phyloP scores from a whole-genome alignment of 2,113 vertebrate species.

The Channa argus region DNA sequence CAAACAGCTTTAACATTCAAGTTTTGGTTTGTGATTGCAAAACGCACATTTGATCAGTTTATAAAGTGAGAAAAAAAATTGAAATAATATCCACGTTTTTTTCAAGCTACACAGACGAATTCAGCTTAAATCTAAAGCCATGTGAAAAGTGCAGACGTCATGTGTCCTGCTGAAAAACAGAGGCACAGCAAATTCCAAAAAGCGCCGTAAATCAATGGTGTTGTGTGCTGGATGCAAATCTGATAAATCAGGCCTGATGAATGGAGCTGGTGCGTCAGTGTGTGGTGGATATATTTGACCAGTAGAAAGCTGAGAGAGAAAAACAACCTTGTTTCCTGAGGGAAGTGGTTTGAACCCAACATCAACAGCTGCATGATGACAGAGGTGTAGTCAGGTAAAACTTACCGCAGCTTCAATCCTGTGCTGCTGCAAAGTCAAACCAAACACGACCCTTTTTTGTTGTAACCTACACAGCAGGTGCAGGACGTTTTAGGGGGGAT shows the following conservation, averaged over 20 bases:
- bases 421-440: too few species aligned
- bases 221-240: slow-evolving; percentile 22
- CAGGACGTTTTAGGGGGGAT: too few species aligned
- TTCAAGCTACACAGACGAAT: too few species aligned
- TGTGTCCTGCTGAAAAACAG: slow-evolving; percentile 5
- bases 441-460: too few species aligned
- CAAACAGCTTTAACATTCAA: background rate
- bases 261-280: slow-evolving; percentile 48
- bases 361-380: background rate
- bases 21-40: background rate
- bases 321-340: too few species aligned
- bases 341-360: background rate
- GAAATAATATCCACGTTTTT: too few species aligned
- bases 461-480: too few species aligned
- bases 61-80: too few species aligned
- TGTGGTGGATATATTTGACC: slow-evolving; percentile 6
- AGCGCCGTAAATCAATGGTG: slow-evolving; percentile 47
- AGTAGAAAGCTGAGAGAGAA: slow-evolving; percentile 5
- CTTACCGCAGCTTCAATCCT: too few species aligned
- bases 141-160: background rate
- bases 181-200: background rate
- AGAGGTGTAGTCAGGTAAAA: too few species aligned
- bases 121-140: too few species aligned
- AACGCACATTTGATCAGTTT: too few species aligned
- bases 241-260: slow-evolving; percentile 55